Conservation (phyloP, 2,113 vertebrate species). For the Glaucidium brasilianum region DNA sequence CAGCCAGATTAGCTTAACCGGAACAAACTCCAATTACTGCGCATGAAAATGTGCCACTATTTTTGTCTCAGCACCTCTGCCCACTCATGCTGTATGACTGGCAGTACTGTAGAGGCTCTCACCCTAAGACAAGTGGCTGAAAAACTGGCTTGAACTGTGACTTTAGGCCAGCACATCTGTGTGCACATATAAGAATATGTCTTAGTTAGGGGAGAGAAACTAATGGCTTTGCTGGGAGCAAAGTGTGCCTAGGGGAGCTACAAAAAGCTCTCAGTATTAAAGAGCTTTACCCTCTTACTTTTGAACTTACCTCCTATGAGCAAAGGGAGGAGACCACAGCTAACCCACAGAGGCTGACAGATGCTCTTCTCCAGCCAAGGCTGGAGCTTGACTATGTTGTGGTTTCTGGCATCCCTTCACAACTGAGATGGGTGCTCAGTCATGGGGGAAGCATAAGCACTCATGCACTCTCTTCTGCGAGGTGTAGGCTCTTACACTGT, state of each 20-base stretch:
- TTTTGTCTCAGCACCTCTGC: background rate
- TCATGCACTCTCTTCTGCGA: background rate
- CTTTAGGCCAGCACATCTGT: accelerated
- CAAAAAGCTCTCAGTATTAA: background rate
- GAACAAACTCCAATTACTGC: background rate
- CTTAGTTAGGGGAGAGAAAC: background rate
- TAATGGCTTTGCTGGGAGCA: accelerated
- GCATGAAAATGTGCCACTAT: background rate
- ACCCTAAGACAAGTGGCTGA: background rate
- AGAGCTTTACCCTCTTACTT: background rate
- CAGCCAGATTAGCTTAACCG: background rate
- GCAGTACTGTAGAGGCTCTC: background rate
- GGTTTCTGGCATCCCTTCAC: background rate
- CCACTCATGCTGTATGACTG: background rate
- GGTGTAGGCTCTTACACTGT: background rate
- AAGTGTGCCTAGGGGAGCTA: background rate
- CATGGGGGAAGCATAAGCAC: background rate
- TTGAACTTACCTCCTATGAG: background rate
- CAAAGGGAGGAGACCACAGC: background rate
- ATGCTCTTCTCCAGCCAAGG: background rate
- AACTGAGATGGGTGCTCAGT: background rate
- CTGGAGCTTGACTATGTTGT: accelerated
- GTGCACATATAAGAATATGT: background rate
- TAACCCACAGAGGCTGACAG: background rate
- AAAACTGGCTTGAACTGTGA: background rate